These are phyloP conservation scores for Melanotaenia boesemani DNA, from an alignment of 2,797 vertebrate species.

Conservation along the genomic window DNA sequence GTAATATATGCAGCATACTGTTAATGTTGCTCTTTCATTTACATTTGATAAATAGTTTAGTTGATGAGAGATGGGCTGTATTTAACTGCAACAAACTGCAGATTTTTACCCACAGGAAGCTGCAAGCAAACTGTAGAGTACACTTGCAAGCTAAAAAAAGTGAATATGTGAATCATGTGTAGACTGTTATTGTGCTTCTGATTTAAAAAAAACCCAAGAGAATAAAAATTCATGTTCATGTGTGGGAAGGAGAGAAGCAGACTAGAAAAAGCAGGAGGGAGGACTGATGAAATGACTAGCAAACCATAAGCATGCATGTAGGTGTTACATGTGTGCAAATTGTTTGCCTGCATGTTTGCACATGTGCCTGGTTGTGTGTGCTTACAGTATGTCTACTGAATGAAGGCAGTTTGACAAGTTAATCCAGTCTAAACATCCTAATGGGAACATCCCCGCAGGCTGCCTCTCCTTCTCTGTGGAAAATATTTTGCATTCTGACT, in stretches of 20 bases:
- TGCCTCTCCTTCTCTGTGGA: conserved; percentile 70
- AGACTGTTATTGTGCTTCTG: not conserved
- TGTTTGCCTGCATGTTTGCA: conserved; percentile 47
- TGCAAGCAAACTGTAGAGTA: not conserved
- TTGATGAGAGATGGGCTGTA: not conserved
- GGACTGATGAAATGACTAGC: conserved; percentile 20
- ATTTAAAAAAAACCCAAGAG: not conserved
- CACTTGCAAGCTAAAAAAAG: not conserved
- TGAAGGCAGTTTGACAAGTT: conserved; percentile 77
- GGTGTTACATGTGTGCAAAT: conserved; percentile 37
- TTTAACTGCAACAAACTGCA: not conserved
- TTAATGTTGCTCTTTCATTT: not conserved
- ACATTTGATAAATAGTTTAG: not conserved
- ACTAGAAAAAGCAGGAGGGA: not conserved
- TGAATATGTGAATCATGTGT: not conserved
- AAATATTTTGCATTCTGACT: conserved; percentile 80
- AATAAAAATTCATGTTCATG: conserved; percentile 1
- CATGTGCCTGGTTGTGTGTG: conserved; percentile 26
- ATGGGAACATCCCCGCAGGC: conserved; percentile 76
- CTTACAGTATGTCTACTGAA: conserved; percentile 47
- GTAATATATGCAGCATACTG: not conserved
- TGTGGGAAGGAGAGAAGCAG: not conserved
- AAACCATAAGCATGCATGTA: conserved; percentile 24
- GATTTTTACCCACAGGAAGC: not conserved
- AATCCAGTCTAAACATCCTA: conserved; percentile 78